These are phyloP conservation scores for Panthera leo DNA, from an alignment of 2,113 vertebrate genomes.

Conservation along the genomic window DNA sequence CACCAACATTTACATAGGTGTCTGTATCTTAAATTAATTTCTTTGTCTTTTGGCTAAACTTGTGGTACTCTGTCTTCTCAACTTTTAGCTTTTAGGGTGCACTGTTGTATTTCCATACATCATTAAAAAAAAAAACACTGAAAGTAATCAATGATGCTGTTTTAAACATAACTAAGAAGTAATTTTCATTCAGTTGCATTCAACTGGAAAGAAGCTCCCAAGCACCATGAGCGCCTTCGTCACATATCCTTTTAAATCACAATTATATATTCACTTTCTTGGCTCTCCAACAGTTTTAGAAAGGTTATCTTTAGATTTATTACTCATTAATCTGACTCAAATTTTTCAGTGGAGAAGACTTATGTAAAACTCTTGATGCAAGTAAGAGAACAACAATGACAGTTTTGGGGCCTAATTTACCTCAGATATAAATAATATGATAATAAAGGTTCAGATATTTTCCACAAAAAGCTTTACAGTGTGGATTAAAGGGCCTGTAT, in stretches of 20 bases:
- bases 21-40: slow-evolving; percentile 37
- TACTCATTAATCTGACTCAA: slow-evolving; percentile 58
- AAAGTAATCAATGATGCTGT: slow-evolving; percentile 40
- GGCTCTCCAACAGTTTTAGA: neutral
- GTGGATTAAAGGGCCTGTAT: neutral
- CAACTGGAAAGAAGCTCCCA: neutral
- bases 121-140: neutral
- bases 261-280: slow-evolving; percentile 46
- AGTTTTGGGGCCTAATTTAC: neutral
- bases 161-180: slow-evolving; percentile 40
- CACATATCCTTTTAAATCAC: slow-evolving; percentile 42
- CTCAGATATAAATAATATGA: neutral
- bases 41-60: slow-evolving; percentile 36
- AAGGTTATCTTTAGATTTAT: slow-evolving; percentile 68
- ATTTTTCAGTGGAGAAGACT: neutral
- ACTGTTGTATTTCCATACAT: neutral
- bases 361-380: slow-evolving; percentile 39
- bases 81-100: neutral
- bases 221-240: neutral
- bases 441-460: slow-evolving; percentile 50
- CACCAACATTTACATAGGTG: neutral
- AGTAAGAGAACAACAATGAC: neutral
- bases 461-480: neutral
- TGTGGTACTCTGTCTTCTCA: neutral
- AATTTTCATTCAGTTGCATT: slow-evolving; percentile 10